These are phyloP conservation scores for Taenaris catops DNA, from an alignment of 2,888 invertebrate genomes.

Conservation along the genomic window DNA sequence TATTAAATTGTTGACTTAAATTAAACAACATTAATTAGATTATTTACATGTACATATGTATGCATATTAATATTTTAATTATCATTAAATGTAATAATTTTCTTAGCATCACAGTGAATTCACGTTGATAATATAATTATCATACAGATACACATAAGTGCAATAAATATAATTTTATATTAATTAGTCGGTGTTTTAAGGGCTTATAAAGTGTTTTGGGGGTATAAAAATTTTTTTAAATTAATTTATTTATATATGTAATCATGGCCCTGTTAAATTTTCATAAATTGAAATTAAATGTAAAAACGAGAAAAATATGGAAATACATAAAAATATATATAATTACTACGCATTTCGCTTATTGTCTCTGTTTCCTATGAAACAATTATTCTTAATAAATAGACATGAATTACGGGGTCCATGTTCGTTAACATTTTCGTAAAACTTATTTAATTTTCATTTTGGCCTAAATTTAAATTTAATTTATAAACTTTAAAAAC, in stretches of 20 bases:
- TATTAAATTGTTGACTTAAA: conserved; percentile 24
- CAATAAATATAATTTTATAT: conserved; percentile 23
- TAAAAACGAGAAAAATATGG: background rate
- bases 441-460: background rate
- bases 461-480: background rate
- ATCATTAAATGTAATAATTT: conserved; percentile 45
- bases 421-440: background rate
- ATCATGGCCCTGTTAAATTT: no score
- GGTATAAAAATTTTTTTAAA: no score
- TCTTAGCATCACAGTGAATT: conserved; percentile 76
- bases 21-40: conserved; percentile 27
- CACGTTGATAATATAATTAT: conserved; percentile 33
- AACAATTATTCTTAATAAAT: conserved; percentile 10
- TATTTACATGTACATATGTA: conserved; percentile 25
- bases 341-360: conserved; percentile 24
- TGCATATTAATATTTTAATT: conserved; percentile 27
- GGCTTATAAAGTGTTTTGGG: conserved; percentile 10
- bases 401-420: conserved; percentile 1
- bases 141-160: conserved; percentile 22
- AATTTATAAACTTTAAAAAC: background rate
- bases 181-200: conserved; percentile 10
- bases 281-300: no score
- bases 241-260: no score
- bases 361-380: conserved; percentile 34
- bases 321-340: conserved; percentile 1